These are phyloP conservation scores for Ypsolopha sequella DNA, from an alignment of 2,888 invertebrate species.

Conservation along the genomic window DNA sequence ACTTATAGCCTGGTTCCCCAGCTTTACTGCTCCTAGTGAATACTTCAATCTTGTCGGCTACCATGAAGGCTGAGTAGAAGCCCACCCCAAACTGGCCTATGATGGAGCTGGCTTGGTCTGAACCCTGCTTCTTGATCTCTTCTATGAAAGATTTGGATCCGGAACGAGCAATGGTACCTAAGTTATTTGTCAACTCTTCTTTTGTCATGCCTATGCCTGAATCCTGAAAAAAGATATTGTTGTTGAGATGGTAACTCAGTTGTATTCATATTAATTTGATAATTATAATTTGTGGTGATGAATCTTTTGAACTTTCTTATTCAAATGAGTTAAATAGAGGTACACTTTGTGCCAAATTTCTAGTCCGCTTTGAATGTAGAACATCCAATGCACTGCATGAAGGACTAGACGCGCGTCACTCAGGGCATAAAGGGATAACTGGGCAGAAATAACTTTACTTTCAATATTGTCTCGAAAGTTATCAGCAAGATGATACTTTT, in stretches of 20 bases:
- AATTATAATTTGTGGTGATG: too few relatives aligned
- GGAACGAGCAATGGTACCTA: conserved; percentile 96
- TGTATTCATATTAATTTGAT: background rate
- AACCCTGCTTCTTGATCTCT: conserved; percentile 78
- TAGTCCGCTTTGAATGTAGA: too few relatives aligned
- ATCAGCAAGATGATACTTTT: too few relatives aligned
- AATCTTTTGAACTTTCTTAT: too few relatives aligned
- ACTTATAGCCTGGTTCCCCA: conserved; percentile 81
- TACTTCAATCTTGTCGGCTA: conserved; percentile 94
- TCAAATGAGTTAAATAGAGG: too few relatives aligned
- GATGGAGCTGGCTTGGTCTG: conserved; percentile 77
- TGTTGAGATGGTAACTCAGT: background rate
- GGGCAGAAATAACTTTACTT: too few relatives aligned
- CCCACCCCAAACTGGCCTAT: conserved; percentile 99
- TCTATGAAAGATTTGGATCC: conserved; percentile 95
- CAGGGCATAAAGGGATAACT: too few relatives aligned
- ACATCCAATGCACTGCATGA: too few relatives aligned
- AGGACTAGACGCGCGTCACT: too few relatives aligned
- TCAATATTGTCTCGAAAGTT: too few relatives aligned
- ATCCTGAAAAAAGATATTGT: conserved; percentile 67
- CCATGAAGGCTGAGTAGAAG: conserved; percentile 98
- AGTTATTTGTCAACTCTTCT: conserved; percentile 89
- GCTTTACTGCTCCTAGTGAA: conserved; percentile 80
- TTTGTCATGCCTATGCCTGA: conserved; percentile 96
- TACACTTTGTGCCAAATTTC: too few relatives aligned